phyloP scores from a whole-genome alignment of 2,797 vertebrate genomes.

The Siniperca undulata region DNA sequence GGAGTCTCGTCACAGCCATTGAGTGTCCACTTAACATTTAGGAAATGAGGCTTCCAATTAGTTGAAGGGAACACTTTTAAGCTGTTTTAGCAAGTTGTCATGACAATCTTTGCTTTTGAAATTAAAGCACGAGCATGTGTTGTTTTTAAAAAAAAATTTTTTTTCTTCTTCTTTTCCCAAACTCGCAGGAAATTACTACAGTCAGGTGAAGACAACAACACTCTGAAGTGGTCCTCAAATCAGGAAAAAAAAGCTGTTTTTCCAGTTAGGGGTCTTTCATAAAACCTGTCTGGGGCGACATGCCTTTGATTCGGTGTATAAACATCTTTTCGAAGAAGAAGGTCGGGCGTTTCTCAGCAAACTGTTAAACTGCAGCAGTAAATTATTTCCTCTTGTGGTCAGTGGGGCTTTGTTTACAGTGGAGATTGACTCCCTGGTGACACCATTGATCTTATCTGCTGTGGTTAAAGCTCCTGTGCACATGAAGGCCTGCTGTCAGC shows the following conservation, averaged over 20 bases:
- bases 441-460: conserved; percentile 62
- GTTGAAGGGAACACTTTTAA: background rate
- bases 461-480: conserved; percentile 38
- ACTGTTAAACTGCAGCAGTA: conserved; percentile 63
- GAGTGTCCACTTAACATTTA: background rate
- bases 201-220: background rate
- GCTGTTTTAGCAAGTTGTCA: background rate
- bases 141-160: too few relatives aligned
- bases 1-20: background rate
- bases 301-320: conserved; percentile 38
- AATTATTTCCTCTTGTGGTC: conserved; percentile 72
- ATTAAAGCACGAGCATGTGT: background rate
- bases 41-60: background rate
- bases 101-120: background rate
- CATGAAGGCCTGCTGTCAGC: conserved; percentile 46
- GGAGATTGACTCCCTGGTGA: conserved; percentile 65
- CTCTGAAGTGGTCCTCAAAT: background rate
- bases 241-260: background rate
- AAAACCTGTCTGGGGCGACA: background rate
- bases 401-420: conserved; percentile 71
- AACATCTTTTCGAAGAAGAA: conserved; percentile 44
- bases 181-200: background rate
- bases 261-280: background rate
- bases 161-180: background rate
- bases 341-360: conserved; percentile 57